These are phyloP conservation scores for Clarias pachynema DNA, from an alignment of 2,797 vertebrate genomes.

Conservation along the genomic window DNA sequence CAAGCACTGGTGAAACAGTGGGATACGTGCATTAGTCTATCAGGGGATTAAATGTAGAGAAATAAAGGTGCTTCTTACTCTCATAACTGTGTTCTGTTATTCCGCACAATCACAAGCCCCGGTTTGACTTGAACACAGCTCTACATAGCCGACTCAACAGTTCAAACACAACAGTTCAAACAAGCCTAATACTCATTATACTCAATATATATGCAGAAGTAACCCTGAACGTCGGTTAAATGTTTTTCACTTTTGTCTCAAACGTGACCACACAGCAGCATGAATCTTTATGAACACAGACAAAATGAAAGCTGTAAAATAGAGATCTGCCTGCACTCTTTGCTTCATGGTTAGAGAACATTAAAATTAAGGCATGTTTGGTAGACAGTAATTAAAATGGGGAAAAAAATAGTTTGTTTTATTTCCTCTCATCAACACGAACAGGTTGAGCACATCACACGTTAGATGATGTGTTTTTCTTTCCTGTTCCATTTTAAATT, in stretches of 20 bases:
- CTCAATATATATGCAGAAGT: background rate
- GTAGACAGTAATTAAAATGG: background rate
- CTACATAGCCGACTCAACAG: background rate
- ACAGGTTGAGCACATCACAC: background rate
- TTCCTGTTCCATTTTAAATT: slow-evolving; percentile 4
- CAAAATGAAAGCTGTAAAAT: background rate
- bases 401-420: background rate
- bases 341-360: background rate
- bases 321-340: background rate
- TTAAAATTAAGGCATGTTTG: background rate
- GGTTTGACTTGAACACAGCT: too few relatives aligned
- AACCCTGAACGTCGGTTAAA: background rate
- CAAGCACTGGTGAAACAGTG: too few relatives aligned
- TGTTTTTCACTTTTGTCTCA: background rate
- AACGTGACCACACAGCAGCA: background rate
- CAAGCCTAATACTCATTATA: too few relatives aligned
- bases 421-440: background rate
- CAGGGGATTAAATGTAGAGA: too few relatives aligned
- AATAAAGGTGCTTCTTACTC: too few relatives aligned
- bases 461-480: background rate
- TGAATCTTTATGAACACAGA: background rate
- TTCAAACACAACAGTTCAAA: background rate
- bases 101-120: too few relatives aligned
- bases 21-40: too few relatives aligned
- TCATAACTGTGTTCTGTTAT: too few relatives aligned